Percentiles rank a stretch among this genome's conserved stretches.
These are phyloP conservation scores for Eugnorisma glareosa DNA, from an alignment of 2,888 invertebrate species.

Conservation along the genomic window DNA sequence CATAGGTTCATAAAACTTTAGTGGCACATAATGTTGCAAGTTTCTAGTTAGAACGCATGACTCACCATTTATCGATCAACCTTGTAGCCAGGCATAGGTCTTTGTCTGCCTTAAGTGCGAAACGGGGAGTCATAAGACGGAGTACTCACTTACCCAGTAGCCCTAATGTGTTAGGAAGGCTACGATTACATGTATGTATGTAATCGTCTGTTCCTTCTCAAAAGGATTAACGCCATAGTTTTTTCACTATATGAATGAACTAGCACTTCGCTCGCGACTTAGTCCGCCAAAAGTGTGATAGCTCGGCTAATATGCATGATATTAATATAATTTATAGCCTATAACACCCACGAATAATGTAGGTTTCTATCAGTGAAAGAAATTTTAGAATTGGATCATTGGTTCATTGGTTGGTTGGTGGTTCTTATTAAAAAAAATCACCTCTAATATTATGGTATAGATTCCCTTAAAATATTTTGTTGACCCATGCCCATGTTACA, in stretches of 20 bases:
- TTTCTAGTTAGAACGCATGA: conserved; percentile 31
- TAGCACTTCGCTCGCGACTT: no score
- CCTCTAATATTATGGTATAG: no score
- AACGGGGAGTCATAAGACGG: not conserved
- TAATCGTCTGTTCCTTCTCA: not conserved
- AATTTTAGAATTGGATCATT: no score
- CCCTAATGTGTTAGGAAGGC: not conserved
- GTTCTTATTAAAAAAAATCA: no score
- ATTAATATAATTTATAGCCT: no score
- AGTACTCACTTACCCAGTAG: not conserved
- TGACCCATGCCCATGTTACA: not conserved
- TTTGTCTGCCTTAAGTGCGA: not conserved
- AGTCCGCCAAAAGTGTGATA: no score
- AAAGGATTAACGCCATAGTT: not conserved
- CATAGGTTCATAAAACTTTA: not conserved
- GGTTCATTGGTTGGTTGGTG: no score
- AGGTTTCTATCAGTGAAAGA: no score
- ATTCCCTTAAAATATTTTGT: not conserved
- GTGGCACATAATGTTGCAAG: not conserved
- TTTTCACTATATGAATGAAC: not conserved
- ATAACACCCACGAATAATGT: no score
- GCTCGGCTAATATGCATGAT: no score
- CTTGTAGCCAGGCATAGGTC: not conserved
- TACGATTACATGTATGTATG: not conserved
- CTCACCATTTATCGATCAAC: conserved; percentile 29